Evolutionary conservation across 2,797 vertebrate species (phyloP).

Genomic region (Phoebastria nigripes): DNA sequence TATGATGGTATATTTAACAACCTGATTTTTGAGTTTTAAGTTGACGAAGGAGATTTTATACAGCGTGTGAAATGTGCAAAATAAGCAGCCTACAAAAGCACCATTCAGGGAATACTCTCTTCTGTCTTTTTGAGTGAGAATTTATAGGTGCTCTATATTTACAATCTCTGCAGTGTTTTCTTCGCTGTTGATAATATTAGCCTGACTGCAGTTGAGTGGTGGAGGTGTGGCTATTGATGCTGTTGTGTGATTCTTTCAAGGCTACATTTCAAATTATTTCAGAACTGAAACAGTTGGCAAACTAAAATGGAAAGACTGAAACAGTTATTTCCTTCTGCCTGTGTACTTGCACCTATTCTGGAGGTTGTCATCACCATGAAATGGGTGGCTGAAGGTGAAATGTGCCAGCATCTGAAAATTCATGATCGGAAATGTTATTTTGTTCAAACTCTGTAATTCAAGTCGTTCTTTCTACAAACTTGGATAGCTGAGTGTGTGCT

Average conservation of each 20-base stretch:
- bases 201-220: neutral
- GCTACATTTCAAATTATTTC: neutral
- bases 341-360: neutral
- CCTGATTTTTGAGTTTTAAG: neutral
- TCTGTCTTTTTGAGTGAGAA: neutral
- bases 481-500: neutral
- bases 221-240: neutral
- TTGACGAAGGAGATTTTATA: neutral
- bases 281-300: neutral
- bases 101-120: neutral
- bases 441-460: neutral
- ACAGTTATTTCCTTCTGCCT: neutral
- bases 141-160: neutral
- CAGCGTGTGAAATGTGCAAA: neutral
- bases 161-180: neutral
- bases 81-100: neutral
- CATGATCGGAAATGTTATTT: neutral
- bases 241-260: neutral
- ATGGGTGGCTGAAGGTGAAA: neutral
- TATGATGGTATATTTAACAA: neutral
- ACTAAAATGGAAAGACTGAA: neutral
- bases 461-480: neutral
- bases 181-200: neutral
- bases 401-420: neutral
- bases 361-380: neutral